Evolutionary conservation across 2,113 vertebrate species (phyloP).

Genomic region (Heterocephalus glaber): DNA sequence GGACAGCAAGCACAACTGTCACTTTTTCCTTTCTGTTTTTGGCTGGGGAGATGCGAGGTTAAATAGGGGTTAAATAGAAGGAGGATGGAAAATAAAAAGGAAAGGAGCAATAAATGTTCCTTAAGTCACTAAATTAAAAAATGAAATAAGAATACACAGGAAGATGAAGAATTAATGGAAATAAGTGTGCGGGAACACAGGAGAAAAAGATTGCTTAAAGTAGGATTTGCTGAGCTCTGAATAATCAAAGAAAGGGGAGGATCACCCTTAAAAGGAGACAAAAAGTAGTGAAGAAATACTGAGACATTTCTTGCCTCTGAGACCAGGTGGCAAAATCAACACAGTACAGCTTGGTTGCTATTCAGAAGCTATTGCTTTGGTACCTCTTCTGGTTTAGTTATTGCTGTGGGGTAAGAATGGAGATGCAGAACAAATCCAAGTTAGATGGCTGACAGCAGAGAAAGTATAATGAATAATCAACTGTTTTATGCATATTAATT

Average conservation of each 20-base stretch:
- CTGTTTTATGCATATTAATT: slow-evolving; percentile 18
- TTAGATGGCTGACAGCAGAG: background rate
- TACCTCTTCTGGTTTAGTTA: background rate
- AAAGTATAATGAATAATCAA: background rate
- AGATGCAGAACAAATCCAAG: background rate
- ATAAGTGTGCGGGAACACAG: background rate
- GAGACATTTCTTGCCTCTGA: background rate
- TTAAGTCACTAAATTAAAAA: background rate
- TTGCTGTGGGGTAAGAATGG: background rate
- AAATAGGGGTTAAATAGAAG: slow-evolving; percentile 7
- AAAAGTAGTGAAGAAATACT: background rate
- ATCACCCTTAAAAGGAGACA: background rate
- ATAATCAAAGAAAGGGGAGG: background rate
- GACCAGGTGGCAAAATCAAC: background rate
- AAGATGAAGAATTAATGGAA: slow-evolving; percentile 27
- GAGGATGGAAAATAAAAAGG: background rate
- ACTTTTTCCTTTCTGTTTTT: background rate
- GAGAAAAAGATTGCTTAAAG: background rate
- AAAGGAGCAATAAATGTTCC: background rate
- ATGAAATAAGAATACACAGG: slow-evolving; percentile 5
- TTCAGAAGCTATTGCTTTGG: background rate
- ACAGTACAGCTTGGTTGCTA: background rate
- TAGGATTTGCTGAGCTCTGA: slow-evolving; percentile 26
- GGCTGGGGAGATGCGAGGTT: too few species aligned
- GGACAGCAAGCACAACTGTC: slow-evolving; percentile 3